Conservation (phyloP, 2,888 invertebrate species). For the Pandemis corylana region DNA sequence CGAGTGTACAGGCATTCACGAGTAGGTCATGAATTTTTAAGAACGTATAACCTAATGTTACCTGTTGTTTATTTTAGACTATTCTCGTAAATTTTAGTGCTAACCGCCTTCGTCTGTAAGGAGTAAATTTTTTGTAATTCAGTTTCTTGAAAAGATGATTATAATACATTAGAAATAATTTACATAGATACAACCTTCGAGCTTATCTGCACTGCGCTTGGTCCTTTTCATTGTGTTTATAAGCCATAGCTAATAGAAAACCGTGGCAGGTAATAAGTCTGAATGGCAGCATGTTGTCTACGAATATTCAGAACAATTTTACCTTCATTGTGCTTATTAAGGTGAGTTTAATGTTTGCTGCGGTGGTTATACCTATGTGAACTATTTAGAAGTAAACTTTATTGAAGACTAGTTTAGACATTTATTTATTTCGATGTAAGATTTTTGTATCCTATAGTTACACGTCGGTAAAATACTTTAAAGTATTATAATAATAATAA, state of each 20-base stretch:
- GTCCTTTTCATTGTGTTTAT: not conserved
- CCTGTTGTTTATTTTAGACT: not conserved
- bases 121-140: not conserved
- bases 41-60: not conserved
- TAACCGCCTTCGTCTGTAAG: not conserved
- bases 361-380: not conserved
- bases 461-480: slow-evolving; percentile 27
- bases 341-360: too few relatives aligned
- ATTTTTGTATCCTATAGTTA: slow-evolving; percentile 1
- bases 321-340: too few relatives aligned
- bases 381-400: not conserved
- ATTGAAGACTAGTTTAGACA: not conserved
- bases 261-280: too few relatives aligned
- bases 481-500: slow-evolving; percentile 36
- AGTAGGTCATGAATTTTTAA: not conserved
- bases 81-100: not conserved
- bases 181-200: not conserved
- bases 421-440: slow-evolving; percentile 11
- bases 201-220: not conserved
- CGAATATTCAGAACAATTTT: too few relatives aligned
- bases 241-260: not conserved
- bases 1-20: not conserved
- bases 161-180: not conserved
- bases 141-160: not conserved
- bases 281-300: too few relatives aligned